These are phyloP conservation scores for Onychomys arenicola DNA, from an alignment of 2,797 vertebrate genomes.

Conservation along the genomic window DNA sequence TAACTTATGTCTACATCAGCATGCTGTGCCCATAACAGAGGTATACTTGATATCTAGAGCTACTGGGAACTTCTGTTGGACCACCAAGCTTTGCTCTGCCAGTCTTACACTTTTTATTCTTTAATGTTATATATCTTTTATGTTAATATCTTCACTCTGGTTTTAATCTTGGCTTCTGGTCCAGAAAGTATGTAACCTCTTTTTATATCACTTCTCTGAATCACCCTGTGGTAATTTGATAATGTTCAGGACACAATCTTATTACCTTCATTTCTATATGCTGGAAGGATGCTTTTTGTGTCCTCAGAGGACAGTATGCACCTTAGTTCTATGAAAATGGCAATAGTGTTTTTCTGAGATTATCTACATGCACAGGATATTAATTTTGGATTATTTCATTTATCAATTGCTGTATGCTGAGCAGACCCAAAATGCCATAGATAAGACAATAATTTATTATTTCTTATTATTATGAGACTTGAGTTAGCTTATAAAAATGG, in stretches of 20 bases:
- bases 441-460: constrained; percentile 27
- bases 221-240: constrained; percentile 50
- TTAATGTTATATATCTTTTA: background rate
- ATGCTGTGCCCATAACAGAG: background rate
- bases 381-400: constrained; percentile 48
- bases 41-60: background rate
- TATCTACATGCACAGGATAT: constrained; percentile 67
- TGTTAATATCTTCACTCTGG: constrained; percentile 10
- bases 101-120: background rate
- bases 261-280: constrained; percentile 66
- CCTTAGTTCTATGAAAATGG: constrained; percentile 49
- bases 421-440: background rate
- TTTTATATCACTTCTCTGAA: constrained; percentile 59
- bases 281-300: constrained; percentile 39
- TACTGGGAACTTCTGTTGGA: background rate
- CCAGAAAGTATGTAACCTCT: background rate
- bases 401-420: constrained; percentile 4
- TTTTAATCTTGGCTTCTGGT: constrained; percentile 32
- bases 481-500: background rate
- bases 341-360: constrained; percentile 27
- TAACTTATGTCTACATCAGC: background rate
- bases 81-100: background rate
- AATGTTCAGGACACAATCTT: constrained; percentile 42
- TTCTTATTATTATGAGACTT: constrained; percentile 1
- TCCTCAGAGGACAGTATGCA: constrained; percentile 16